Percentiles rank a stretch among this genome's conserved stretches.
phyloP scores from a whole-genome alignment of 1,140 invertebrate genomes.

The Caenorhabditis tropicalis region DNA sequence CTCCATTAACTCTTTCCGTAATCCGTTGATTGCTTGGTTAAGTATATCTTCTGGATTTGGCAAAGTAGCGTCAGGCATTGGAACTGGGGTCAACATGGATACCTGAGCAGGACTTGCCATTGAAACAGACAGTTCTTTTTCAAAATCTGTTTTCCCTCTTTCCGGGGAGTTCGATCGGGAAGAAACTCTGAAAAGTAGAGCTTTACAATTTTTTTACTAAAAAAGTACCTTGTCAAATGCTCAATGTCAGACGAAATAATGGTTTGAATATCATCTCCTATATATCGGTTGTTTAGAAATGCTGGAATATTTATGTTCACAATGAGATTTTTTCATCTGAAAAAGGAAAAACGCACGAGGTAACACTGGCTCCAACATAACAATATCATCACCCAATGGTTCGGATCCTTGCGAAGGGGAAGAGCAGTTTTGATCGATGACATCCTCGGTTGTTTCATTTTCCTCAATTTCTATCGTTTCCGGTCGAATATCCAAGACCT shows the following conservation, averaged over 20 bases:
- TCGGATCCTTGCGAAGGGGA: not conserved
- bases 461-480: conserved; percentile 1
- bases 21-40: not conserved
- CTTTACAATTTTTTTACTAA: not conserved
- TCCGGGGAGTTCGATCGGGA: no score
- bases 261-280: conserved; percentile 30
- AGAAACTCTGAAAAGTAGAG: no score
- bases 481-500: conserved; percentile 49
- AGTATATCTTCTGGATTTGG: not conserved
- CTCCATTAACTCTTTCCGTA: conserved; percentile 4
- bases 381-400: not conserved
- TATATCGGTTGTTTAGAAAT: conserved; percentile 5
- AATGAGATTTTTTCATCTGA: not conserved
- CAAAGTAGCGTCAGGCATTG: not conserved
- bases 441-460: not conserved
- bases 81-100: not conserved
- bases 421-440: not conserved
- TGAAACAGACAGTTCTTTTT: not conserved
- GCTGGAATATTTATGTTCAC: not conserved
- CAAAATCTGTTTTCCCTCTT: not conserved
- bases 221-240: not conserved
- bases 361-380: conserved; percentile 24
- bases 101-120: not conserved
- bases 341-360: not conserved
- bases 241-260: conserved; percentile 34